Conservation (phyloP, 2,113 vertebrate genomes). For the Trinectes maculatus region DNA sequence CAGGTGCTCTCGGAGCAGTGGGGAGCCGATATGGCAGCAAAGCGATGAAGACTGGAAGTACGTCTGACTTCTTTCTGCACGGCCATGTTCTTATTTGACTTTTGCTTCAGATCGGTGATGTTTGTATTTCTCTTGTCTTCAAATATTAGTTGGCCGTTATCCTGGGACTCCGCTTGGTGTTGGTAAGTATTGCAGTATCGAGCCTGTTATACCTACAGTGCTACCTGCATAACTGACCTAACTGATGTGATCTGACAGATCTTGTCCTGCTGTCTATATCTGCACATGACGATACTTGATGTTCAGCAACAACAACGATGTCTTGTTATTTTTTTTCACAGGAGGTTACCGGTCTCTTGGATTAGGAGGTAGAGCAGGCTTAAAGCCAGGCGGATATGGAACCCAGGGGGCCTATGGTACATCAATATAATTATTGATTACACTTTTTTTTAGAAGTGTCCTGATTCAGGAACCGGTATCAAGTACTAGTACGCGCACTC, state of each 20-base stretch:
- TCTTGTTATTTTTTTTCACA: constrained; percentile 8
- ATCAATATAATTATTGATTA: background rate
- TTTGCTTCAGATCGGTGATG: background rate
- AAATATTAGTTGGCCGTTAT: constrained; percentile 62
- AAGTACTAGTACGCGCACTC: too few relatives aligned
- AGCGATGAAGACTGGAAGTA: constrained; percentile 73
- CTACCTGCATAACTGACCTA: too few relatives aligned
- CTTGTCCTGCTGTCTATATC: background rate
- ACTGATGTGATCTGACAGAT: too few relatives aligned
- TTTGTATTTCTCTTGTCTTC: background rate
- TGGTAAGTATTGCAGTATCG: constrained; percentile 51
- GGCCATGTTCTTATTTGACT: background rate
- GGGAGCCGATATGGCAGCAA: constrained; percentile 71
- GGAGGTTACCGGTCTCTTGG: constrained; percentile 68
- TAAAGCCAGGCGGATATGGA: constrained; percentile 68
- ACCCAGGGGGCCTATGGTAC: constrained; percentile 65
- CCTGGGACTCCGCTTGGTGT: constrained; percentile 61
- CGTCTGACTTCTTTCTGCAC: constrained; percentile 10
- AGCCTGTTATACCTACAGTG: background rate
- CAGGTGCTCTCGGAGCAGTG: constrained; percentile 68
- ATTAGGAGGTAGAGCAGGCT: constrained; percentile 57
- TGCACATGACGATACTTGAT: background rate
- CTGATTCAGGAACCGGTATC: too few relatives aligned
- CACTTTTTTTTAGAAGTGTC: too few relatives aligned
- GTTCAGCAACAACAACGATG: background rate